Base-by-base conservation (phyloP, 1,140 invertebrate species). In the Vollenhovia emeryi region DNA sequence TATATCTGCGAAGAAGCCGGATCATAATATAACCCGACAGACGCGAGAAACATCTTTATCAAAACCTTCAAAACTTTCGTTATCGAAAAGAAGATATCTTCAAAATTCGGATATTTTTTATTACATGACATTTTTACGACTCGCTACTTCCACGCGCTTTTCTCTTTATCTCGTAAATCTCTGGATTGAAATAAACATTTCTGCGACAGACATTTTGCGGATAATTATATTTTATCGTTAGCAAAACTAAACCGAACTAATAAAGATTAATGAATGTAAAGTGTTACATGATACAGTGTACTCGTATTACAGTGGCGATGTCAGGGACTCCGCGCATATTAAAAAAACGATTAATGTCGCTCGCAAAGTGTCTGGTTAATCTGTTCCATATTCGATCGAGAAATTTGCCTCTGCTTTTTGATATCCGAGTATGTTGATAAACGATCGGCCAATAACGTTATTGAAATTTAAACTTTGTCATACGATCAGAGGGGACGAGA, bases 391-490 rank as follows among this genome's bases (percentile, higher is more conserved):
- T 55, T 71, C 6, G 18, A 82, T 24, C 36, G 36, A 82, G 66
- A 82, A 60, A 45, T 73, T 82, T 60, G 24, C 40, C 18, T 18
- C 45, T 57, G 11, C 9, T 64, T 80, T 55, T 71, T 45, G 78
- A 73, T 59, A 73, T 33, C 4, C 40, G 66, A 82, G 24, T 45
- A 73, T 57, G 18, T 82, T 82, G 78, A 82, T 73, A 82, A 82
- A 59, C 8, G 66, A 82, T 73, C 60, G 11, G 24, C 36, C 78
- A 82, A 82, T 82, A 45, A 73, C n/a, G n/a, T 82, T 59, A 57
- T 57, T 57, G 66, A 57, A 82, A 71, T 60, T 57, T 57, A 9
- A 71, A 45, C 24, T 40, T 43, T 24, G 50, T 45, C 60, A 30
- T 21, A 21, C 11, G 66, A 82, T 78, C n/a, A 78, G 30, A 52